Base-by-base conservation (phyloP, 2,888 invertebrate genomes). In the Hermaeophaga mercurialis region DNA sequence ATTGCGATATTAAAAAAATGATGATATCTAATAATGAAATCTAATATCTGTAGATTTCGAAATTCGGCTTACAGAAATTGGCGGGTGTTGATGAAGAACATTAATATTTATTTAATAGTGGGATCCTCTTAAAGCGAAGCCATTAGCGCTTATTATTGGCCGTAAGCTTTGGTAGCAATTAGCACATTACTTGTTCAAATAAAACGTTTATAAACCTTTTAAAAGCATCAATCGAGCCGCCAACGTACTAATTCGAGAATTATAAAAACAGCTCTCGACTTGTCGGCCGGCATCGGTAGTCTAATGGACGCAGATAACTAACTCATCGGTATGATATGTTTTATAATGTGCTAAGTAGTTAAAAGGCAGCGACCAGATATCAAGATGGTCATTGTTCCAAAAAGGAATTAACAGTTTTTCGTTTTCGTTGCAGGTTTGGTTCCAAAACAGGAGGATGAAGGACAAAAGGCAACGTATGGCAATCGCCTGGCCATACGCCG, bases 391-490 rank as follows among this genome's bases (percentile, higher is more conserved):
- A 58, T 55, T 57, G 58, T 60, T 52, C 47, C 8, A 15, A 41
- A 7, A 19, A 17, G 17, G 7, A 39, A 22, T 45, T 17, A 11
- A 15, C 14, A 26, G 8, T 12, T 33, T 43, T 44, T 9, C 18
- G 46, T 63, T 66, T 60, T 74, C 66, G 57, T 78, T 78, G 2
- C 83, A 94, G 93, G 94, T 95, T 14, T 98, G 98, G 98, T 99
- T 99, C 77, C 96, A 96, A 83, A 96, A 96, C 76, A 84, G 96
- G 26, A 82, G 96, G 48, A 96, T 96, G 95, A 96, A 98, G 75
- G 97, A 98, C 80, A 98, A 99, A 72, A 85, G 98, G 0, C 97
- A 98, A 74, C 83, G 95, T 11, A 89, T 96, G 76, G 93, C 96
- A 0, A 87, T 96, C 66, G 90, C 93, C 0, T 97, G 97, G 96